These are phyloP conservation scores for Lepetodrilus schrolli DNA, from an alignment of 2,888 invertebrate genomes.

Conservation along the genomic window DNA sequence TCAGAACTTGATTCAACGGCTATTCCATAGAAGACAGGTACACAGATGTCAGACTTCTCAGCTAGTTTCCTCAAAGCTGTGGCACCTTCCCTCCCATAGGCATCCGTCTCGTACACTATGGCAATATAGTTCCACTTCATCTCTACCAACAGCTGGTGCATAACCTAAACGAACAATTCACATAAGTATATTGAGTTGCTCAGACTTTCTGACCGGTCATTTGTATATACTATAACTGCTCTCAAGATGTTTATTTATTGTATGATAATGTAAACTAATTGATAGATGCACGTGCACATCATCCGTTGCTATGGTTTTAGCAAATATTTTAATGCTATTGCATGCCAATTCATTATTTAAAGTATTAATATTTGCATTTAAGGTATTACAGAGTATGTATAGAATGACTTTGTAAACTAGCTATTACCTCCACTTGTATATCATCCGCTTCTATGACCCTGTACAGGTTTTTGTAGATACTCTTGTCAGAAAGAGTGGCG, in stretches of 20 bases:
- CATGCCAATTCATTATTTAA: too few species aligned
- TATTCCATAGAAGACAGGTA: neutral
- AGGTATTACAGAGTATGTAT: too few species aligned
- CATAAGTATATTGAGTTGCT: too few species aligned
- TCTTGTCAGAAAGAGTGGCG: conserved; percentile 32
- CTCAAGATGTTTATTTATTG: too few species aligned
- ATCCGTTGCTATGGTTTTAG: too few species aligned
- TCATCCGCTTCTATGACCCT: conserved; percentile 44
- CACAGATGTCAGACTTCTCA: neutral
- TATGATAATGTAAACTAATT: too few species aligned
- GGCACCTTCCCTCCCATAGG: neutral
- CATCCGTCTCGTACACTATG: neutral
- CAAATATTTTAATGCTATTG: too few species aligned
- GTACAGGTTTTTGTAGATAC: conserved; percentile 43
- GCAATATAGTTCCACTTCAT: conserved; percentile 26
- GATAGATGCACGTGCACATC: too few species aligned
- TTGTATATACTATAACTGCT: too few species aligned
- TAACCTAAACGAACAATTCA: too few species aligned
- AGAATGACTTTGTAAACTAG: neutral
- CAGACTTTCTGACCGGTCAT: too few species aligned
- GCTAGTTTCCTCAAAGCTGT: neutral
- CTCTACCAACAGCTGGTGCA: neutral
- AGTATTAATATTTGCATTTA: too few species aligned
- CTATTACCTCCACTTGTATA: conserved; percentile 45
- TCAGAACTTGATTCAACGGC: neutral